Percentiles rank a stretch among this genome's conserved stretches.
phyloP scores from a whole-genome alignment of 2,113 vertebrate species.

The Mus musculus region GRCm39 chrX:139709501-139710000 shows the following conservation, averaged over 20 bases:
- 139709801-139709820: neutral
- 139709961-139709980: conserved; percentile 1
- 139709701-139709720: neutral
- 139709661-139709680: neutral
- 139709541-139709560: neutral
- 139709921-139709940: neutral
- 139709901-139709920: neutral
- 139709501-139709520: neutral
- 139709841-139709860: neutral
- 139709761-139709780: neutral
- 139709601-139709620: neutral
- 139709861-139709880: neutral
- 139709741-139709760: neutral
- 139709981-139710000: neutral
- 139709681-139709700: neutral
- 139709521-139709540: neutral
- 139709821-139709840: neutral
- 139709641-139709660: neutral
- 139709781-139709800: neutral
- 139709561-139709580: neutral
- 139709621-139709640: neutral
- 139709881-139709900: neutral
- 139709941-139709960: neutral
- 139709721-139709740: neutral
- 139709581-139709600: neutral